A percentile compares a stretch with the other conserved stretches of the same genome.
Evolutionary conservation across 2,113 vertebrate species (phyloP).

Genomic region (Nestor notabilis): DNA sequence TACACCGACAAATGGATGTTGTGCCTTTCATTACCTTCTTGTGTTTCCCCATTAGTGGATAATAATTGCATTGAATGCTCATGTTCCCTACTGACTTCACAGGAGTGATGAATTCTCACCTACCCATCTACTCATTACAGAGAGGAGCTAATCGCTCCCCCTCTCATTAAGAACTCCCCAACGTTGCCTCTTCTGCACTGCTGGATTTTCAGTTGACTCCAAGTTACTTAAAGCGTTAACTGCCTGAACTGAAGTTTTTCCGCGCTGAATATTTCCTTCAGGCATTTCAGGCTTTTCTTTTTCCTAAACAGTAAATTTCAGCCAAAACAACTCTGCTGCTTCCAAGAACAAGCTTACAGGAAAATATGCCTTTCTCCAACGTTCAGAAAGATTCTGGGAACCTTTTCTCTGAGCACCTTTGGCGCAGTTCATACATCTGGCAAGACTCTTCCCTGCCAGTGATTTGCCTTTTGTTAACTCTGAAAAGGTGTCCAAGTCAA

Average conservation of each 20-base stretch:
- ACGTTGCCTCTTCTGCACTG: background rate
- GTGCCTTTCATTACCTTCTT: background rate
- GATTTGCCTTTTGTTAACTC: background rate
- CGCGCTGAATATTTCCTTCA: background rate
- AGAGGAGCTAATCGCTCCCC: background rate
- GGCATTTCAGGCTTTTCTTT: background rate
- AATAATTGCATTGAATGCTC: background rate
- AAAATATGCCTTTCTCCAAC: slow-evolving; percentile 8
- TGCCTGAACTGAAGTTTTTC: slow-evolving; percentile 23
- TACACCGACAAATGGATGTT: background rate
- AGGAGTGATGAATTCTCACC: slow-evolving; percentile 21
- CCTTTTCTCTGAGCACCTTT: background rate
- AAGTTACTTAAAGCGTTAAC: background rate
- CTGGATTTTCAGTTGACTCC: background rate
- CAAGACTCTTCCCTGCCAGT: background rate
- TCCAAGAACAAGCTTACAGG: slow-evolving; percentile 48
- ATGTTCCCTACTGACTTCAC: background rate
- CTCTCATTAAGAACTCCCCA: background rate
- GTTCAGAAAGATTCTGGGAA: slow-evolving; percentile 7
- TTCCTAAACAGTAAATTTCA: background rate
- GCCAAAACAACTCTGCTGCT: slow-evolving; percentile 3
- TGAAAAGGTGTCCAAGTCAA: background rate
- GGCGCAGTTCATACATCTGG: background rate
- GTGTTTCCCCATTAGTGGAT: background rate
- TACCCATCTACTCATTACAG: background rate